Evolutionary conservation across 2,113 vertebrate species (phyloP).

Genomic region (Apaloderma vittatum): DNA sequence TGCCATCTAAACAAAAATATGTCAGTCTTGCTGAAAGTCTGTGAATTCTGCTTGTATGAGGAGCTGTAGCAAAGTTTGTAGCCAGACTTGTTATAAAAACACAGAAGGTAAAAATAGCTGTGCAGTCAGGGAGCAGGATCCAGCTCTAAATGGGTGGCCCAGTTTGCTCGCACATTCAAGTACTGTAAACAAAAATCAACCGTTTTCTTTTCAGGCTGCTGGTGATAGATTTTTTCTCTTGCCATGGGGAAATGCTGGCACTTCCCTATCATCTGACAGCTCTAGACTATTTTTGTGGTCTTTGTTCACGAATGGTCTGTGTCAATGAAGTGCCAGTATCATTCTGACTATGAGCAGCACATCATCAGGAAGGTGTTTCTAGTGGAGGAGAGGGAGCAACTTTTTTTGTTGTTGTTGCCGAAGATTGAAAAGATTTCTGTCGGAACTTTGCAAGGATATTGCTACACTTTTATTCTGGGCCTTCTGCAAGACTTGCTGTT

Average conservation of each 20-base stretch:
- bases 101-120: conserved; percentile 52
- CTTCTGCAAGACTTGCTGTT: background rate
- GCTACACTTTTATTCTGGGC: background rate
- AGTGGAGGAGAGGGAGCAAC: background rate
- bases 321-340: background rate
- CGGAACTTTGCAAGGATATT: background rate
- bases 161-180: conserved; percentile 33
- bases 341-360: background rate
- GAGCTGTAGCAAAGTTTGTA: conserved; percentile 1
- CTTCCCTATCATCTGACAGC: background rate
- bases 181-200: conserved; percentile 6
- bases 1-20: background rate
- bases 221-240: background rate
- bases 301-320: background rate
- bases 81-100: conserved; percentile 2
- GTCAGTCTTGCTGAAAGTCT: background rate
- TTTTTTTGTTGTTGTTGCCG: background rate
- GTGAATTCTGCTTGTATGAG: background rate
- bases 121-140: background rate
- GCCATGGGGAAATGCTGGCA: background rate
- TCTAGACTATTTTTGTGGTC: background rate
- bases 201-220: background rate
- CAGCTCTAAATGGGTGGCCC: conserved; percentile 57
- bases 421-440: background rate
- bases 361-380: background rate